A percentile compares a stretch with the other conserved stretches of the same genome.
Conservation (phyloP, 2,113 vertebrate species). For the Phalacrocorax pelagicus region DNA sequence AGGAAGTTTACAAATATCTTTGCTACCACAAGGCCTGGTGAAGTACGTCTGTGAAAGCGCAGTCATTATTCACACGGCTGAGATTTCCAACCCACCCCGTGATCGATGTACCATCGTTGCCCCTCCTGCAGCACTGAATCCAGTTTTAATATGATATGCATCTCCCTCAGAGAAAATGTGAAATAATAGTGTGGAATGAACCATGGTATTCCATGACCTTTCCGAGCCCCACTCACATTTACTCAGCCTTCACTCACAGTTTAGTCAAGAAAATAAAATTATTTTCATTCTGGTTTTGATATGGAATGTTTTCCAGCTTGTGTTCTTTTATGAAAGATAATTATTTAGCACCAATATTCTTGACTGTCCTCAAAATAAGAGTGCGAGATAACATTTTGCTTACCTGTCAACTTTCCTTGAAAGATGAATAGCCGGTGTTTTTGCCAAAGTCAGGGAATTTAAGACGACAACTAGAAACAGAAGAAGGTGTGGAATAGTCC, state of each 20-base stretch:
- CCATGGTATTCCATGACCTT: neutral
- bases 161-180: neutral
- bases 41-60: neutral
- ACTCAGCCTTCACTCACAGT: neutral
- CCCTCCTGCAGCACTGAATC: neutral
- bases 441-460: slow-evolving; percentile 7
- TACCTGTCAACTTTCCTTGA: neutral
- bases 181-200: slow-evolving; percentile 5
- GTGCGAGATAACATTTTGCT: neutral
- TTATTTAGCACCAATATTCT: neutral
- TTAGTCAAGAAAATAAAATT: neutral
- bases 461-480: neutral
- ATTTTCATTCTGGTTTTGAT: neutral
- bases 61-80: neutral
- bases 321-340: neutral
- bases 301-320: neutral
- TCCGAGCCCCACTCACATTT: neutral
- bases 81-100: neutral
- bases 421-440: neutral
- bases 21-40: neutral
- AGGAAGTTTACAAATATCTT: slow-evolving; percentile 20
- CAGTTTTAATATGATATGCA: neutral
- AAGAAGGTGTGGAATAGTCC: neutral
- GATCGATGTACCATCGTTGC: neutral
- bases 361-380: neutral